Conservation (phyloP, 2,113 vertebrate species). For the Muscicapa adusta region DNA sequence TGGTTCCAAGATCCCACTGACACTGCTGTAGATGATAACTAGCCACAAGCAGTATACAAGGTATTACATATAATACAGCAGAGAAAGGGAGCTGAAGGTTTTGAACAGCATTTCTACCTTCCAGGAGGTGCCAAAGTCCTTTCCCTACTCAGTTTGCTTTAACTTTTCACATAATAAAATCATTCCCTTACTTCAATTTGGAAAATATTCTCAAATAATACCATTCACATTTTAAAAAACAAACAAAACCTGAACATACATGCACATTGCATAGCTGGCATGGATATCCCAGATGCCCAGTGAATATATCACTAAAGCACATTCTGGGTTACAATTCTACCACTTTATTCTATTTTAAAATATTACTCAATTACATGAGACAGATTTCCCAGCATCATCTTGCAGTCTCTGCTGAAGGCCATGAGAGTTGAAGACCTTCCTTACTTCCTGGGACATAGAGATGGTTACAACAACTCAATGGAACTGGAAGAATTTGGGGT, state of each 20-base stretch:
- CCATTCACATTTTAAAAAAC: not conserved
- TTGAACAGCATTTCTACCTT: not conserved
- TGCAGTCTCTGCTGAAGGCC: not conserved
- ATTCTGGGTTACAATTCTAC: not conserved
- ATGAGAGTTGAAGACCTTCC: not conserved
- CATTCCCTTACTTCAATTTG: not conserved
- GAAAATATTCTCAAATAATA: not conserved
- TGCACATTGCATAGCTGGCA: not conserved
- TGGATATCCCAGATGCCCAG: fast-evolving
- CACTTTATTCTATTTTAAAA: not conserved
- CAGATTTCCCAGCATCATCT: not conserved
- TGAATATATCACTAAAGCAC: not conserved
- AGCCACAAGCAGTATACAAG: not conserved
- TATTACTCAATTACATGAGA: not conserved
- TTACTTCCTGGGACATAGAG: not conserved
- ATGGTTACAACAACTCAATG: not conserved
- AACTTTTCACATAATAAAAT: not conserved
- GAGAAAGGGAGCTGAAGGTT: not conserved
- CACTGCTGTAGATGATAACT: not conserved
- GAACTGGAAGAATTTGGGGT: not conserved
- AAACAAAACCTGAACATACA: not conserved
- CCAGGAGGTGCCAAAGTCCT: not conserved
- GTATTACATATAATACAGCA: not conserved
- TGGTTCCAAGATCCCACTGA: not conserved
- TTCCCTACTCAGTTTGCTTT: not conserved